phyloP scores from a whole-genome alignment of 1,140 invertebrate genomes.

The Lineus longissimus region DNA sequence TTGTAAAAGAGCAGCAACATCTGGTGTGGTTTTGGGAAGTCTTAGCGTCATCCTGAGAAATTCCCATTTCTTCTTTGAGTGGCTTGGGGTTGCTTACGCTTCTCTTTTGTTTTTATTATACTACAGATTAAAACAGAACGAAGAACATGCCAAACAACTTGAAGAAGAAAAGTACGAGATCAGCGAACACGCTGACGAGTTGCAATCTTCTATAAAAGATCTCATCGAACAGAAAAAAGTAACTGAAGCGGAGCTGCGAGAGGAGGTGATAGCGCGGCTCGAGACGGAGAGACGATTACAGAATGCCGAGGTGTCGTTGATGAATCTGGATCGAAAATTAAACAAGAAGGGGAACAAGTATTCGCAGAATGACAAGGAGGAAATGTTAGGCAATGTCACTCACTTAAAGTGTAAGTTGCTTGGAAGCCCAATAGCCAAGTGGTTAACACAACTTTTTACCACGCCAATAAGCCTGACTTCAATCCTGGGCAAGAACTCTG shows the following conservation, averaged over 20 bases:
- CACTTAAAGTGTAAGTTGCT: too few relatives aligned
- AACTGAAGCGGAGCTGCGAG: not conserved
- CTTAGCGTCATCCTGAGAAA: too few relatives aligned
- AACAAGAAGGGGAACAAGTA: not conserved
- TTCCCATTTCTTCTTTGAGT: too few relatives aligned
- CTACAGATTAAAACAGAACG: too few relatives aligned
- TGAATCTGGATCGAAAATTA: not conserved
- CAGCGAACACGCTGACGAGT: not conserved
- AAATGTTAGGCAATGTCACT: not conserved
- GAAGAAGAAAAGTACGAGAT: not conserved
- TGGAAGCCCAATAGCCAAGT: too few relatives aligned
- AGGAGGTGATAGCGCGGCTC: not conserved
- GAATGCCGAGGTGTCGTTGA: not conserved
- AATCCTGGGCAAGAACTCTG: too few relatives aligned
- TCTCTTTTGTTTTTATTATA: too few relatives aligned
- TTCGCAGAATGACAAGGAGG: not conserved
- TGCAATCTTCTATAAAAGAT: not conserved
- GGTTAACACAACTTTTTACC: too few relatives aligned
- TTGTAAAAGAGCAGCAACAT: too few relatives aligned
- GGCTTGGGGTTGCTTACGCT: too few relatives aligned
- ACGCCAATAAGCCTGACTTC: too few relatives aligned
- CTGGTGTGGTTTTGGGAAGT: too few relatives aligned
- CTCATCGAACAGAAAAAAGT: not conserved
- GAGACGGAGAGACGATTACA: not conserved
- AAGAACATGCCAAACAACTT: not conserved